These are phyloP conservation scores for Temnothorax ravouxi DNA, from an alignment of 2,888 invertebrate genomes.

Conservation along the genomic window DNA sequence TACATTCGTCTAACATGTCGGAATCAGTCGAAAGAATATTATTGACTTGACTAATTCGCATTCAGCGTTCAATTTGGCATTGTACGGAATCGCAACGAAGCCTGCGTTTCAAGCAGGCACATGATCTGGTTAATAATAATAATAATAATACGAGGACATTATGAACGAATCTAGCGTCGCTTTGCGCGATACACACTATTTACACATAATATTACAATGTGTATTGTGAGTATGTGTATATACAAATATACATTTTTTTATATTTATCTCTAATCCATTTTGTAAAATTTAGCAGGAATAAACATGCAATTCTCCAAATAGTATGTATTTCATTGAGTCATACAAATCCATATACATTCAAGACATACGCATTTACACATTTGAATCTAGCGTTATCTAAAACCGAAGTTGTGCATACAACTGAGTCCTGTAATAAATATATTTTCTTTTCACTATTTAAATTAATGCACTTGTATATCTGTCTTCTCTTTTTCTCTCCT, in stretches of 20 bases:
- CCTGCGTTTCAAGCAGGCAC: background rate
- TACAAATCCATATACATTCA: background rate
- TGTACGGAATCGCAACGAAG: constrained; percentile 5
- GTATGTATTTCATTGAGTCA: background rate
- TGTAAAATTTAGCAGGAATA: constrained; percentile 27
- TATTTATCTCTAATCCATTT: constrained; percentile 1
- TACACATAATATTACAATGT: constrained; percentile 3
- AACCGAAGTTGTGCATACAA: background rate
- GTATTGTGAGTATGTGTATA: background rate
- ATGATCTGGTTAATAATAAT: constrained; percentile 29
- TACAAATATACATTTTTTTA: constrained; percentile 1
- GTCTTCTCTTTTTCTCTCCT: background rate
- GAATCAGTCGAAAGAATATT: background rate
- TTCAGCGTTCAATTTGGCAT: background rate
- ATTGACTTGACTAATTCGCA: background rate
- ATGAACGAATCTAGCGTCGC: background rate
- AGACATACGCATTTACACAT: constrained; percentile 1
- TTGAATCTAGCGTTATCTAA: background rate
- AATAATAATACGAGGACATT: background rate
- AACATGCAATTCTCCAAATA: constrained; percentile 1
- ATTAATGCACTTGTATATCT: background rate
- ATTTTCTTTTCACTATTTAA: background rate
- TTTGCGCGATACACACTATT: background rate
- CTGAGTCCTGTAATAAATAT: background rate
- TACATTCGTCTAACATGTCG: background rate